Conservation (phyloP, 2,888 invertebrate genomes). For the Oligia strigilis region DNA sequence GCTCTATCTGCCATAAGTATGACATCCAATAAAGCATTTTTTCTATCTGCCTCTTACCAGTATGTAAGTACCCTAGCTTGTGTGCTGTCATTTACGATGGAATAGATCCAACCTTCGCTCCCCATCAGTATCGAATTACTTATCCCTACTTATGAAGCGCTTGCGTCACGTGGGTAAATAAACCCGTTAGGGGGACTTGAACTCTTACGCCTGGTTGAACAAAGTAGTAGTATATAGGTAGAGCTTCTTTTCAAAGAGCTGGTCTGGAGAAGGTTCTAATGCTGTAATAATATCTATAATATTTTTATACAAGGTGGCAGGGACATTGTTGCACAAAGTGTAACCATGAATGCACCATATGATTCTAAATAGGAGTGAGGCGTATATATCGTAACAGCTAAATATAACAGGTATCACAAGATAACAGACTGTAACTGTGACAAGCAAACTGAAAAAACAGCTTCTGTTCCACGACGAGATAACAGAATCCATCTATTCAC, state of each 20-base stretch:
- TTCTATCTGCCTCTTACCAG: neutral
- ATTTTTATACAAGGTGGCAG: no score
- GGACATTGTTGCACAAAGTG: no score
- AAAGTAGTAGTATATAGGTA: neutral
- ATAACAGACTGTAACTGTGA: no score
- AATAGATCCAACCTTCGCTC: conserved; percentile 34
- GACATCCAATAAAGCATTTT: neutral
- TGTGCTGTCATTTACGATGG: conserved; percentile 14
- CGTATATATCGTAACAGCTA: no score
- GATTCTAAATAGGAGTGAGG: no score
- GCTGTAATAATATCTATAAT: neutral
- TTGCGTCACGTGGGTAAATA: conserved; percentile 43
- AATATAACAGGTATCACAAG: no score
- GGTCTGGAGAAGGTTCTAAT: neutral
- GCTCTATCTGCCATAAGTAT: neutral
- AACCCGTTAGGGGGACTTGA: conserved; percentile 34
- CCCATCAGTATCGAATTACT: conserved; percentile 46
- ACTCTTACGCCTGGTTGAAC: neutral
- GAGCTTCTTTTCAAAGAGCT: conserved; percentile 5
- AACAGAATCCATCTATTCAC: no score
- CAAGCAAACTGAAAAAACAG: no score
- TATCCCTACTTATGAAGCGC: conserved; percentile 39
- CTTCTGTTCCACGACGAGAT: no score
- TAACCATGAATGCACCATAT: no score
- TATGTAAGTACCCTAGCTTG: neutral